Evolutionary conservation across 2,113 vertebrate species (phyloP), one percentile per base, ranked within the genome.

Genomic region (Cinclus mexicanus): DNA sequence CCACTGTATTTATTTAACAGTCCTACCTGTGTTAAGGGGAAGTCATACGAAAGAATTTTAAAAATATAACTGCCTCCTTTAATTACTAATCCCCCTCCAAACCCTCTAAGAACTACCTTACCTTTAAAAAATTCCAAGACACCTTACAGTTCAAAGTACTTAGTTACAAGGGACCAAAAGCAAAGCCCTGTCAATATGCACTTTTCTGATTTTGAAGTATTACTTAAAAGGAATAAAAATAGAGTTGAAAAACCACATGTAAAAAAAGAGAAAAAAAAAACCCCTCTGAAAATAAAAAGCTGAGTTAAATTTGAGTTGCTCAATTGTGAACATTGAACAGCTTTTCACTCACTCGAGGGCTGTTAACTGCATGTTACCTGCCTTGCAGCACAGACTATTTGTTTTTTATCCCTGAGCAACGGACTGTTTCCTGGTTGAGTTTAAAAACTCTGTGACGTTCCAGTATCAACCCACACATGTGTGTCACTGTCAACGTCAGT

Each of bases 401-500:
- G 96, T 93, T 97, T 97, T 91, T 82, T 94, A 93, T 95, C 83
- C 96, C 95, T 33, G 93, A 96, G 97, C 97, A 98, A 98, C 98
- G 98, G 97, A 96, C 97, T 95, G 97, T 98, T 98, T 98, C 98
- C 98, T 98, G 97, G 98, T 98, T 96, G 95, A 97, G 97, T 97
- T 98, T 96, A 96, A 98, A 97, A 98, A 97, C 97, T 97, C 97
- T 81, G 68, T 98, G 98, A 98, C 97, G 97, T 98, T 97, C 97
- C 97, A 96, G 77, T 96, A 97, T 97, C 98, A 98, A 71, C 98
- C 98, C 98, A 98, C 98, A 98, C 97, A 98, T 98, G 96, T 98
- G 97, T 98, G 98, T 98, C 98, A 98, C 96, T 97, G 95, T 96
- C 97, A 95, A 98, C 98, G 97, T 98, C 98, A 98, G 98, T 97